Conservation (phyloP, 2,888 invertebrate genomes). For the Sesia apiformis region DNA sequence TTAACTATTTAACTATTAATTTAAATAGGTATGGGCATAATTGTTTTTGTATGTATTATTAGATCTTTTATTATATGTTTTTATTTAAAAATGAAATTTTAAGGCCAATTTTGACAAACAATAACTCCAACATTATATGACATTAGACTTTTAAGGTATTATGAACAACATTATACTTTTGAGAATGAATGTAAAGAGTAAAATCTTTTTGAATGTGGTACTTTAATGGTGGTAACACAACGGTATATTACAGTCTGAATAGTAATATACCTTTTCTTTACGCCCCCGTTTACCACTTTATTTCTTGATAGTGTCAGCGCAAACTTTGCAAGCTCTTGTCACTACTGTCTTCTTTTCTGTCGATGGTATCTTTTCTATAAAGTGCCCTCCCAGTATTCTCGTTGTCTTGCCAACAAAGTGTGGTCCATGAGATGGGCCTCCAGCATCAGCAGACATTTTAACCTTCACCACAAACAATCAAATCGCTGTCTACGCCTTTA, state of each 20-base stretch:
- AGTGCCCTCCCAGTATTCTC: conserved; percentile 6
- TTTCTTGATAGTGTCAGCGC: conserved; percentile 4
- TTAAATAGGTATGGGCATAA: too few species aligned
- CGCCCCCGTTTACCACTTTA: conserved; percentile 5
- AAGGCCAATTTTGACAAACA: too few species aligned
- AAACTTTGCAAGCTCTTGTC: conserved; percentile 6
- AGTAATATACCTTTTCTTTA: conserved; percentile 6
- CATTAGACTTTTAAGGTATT: too few species aligned
- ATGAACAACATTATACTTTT: too few species aligned
- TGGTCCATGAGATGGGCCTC: conserved; percentile 1
- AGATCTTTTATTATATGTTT: too few species aligned
- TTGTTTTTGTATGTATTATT: too few species aligned
- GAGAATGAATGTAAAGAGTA: not conserved
- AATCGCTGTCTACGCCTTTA: not conserved
- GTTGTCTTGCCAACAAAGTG: not conserved
- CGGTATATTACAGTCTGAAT: conserved; percentile 7
- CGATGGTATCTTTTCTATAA: conserved; percentile 5
- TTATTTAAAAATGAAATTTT: too few species aligned
- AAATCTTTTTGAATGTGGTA: conserved; percentile 5
- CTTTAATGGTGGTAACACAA: conserved; percentile 2
- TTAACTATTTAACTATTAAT: too few species aligned
- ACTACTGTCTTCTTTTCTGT: conserved; percentile 4
- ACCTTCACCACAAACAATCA: not conserved
- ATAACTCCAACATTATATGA: too few species aligned
- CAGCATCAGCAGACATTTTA: not conserved